Evolutionary conservation across 1,140 invertebrate species (phyloP).

Genomic region (Melipona quadrifasciata): DNA sequence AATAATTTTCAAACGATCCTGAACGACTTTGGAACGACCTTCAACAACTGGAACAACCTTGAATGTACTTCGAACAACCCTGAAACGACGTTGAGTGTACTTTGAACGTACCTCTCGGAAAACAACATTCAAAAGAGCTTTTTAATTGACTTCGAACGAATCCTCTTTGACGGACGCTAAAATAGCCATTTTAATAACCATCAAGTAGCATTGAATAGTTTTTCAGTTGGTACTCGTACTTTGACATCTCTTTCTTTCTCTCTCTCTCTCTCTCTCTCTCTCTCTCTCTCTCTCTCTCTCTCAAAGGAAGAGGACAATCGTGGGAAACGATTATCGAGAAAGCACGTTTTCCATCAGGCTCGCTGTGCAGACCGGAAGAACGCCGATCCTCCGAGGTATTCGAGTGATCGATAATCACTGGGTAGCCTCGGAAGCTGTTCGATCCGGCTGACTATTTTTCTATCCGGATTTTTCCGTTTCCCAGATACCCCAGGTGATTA

Average conservation of each 20-base stretch:
- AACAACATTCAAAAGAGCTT: too few species aligned
- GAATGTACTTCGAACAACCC: background rate
- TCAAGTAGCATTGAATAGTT: background rate
- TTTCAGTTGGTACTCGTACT: background rate
- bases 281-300: too few species aligned
- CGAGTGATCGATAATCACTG: conserved; percentile 51
- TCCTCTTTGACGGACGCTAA: background rate
- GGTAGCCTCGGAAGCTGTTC: conserved; percentile 1
- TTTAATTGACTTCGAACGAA: too few species aligned
- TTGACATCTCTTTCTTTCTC: too few species aligned
- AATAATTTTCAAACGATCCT: too few species aligned
- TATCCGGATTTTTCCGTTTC: background rate
- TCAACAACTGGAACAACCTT: background rate
- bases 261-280: too few species aligned
- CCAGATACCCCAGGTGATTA: conserved; percentile 20
- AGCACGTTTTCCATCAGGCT: conserved; percentile 61
- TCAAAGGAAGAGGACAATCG: conserved; percentile 57
- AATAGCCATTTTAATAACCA: background rate
- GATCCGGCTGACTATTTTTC: background rate
- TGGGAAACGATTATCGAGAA: conserved; percentile 63
- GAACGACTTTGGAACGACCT: background rate
- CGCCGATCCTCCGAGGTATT: conserved; percentile 25
- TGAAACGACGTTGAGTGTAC: background rate
- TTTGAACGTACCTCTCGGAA: too few species aligned
- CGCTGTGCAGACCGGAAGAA: conserved; percentile 27